Base-by-base conservation (phyloP, 2,888 invertebrate species). In the Acleris literana region DNA sequence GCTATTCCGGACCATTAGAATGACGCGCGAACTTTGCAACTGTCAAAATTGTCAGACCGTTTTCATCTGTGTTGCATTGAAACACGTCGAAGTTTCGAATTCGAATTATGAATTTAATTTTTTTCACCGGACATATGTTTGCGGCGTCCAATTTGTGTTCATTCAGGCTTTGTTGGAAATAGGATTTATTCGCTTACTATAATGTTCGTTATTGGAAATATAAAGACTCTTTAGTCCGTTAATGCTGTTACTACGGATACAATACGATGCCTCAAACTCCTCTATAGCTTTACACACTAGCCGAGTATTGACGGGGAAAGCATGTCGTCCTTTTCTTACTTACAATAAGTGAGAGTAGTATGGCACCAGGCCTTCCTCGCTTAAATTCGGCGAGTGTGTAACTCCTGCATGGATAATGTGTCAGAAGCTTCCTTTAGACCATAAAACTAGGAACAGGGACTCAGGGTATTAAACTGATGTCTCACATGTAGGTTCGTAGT, bases 141-240 rank as follows among this genome's bases (percentile, higher is more conserved):
- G 86, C 83, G 85, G 84, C 77, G 77, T 87, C 78, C 85, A 89
- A 90, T 90, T 90, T 90, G 90, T 86, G 86, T 76, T 84, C 80
- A 86, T 90, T 87, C 85, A 86, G 81, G 75, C 76, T 80, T 85
- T 86, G 85, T 86, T 76, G 68, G 63, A 63, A 72, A 76, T 76
- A 64, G 72, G 80, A 82, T 85, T 83, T 83, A 83, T 82, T 74
- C 76, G 76, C 75, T 79, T 80, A 78, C 75, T 52, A 66, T 66
- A 64, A 57, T 65, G 29, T 59, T 46, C 60, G 29, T 64, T 63
- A 68, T 68, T 64, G 44, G 65, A 29, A 46, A 61, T 56, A 64
- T 55, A 63, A 61, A 33, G 59, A 49, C 33, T 51, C n/a, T 65
- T 53, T 44, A 54, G 60, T 63, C 63, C 52, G 44, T 52, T 43